Conservation (phyloP, 2,797 vertebrate species). For the Miichthys miiuy region DNA sequence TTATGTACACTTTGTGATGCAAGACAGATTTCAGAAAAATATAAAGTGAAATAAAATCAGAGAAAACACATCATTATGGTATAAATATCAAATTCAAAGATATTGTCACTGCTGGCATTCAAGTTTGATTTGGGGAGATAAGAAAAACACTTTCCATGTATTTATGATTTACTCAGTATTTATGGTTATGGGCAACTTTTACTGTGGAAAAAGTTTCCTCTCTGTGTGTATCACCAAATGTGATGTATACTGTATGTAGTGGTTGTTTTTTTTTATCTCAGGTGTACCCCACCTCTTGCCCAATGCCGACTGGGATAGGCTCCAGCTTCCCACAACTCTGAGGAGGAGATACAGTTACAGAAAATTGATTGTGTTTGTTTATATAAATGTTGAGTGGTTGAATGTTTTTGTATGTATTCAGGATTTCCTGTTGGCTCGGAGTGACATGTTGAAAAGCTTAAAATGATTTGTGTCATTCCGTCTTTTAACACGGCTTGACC, state of each 20-base stretch:
- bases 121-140: neutral
- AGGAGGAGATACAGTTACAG: too few relatives aligned
- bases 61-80: too few relatives aligned
- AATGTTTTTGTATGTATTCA: neutral
- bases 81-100: neutral
- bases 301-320: too few relatives aligned
- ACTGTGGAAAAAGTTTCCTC: neutral
- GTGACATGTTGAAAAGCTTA: too few relatives aligned
- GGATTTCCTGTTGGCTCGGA: neutral
- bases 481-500: too few relatives aligned
- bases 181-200: neutral
- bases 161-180: neutral
- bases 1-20: neutral
- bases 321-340: too few relatives aligned
- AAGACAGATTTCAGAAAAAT: neutral
- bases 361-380: too few relatives aligned
- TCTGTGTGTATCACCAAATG: neutral
- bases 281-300: too few relatives aligned
- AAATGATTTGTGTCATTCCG: too few relatives aligned
- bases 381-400: too few relatives aligned
- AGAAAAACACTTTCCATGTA: conserved; percentile 2
- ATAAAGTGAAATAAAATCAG: neutral
- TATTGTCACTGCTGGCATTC: neutral
- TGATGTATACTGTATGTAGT: neutral
- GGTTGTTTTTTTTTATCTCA: neutral